phyloP scores from a whole-genome alignment of 1,140 invertebrate species.

The Tetragonula clypearis region DNA sequence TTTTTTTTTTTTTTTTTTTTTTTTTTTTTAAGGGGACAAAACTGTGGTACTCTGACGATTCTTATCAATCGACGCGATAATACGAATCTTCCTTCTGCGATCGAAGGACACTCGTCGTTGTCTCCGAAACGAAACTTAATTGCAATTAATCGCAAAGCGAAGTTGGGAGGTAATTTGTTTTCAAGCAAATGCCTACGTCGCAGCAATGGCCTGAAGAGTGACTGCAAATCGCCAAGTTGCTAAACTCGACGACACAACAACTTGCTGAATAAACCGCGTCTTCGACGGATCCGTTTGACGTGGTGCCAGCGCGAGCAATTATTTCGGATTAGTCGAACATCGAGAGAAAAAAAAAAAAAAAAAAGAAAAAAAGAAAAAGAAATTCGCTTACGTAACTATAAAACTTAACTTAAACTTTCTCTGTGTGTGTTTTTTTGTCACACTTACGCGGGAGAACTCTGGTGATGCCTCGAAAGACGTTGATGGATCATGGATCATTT shows the following conservation, averaged over 20 bases:
- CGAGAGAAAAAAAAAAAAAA: background rate
- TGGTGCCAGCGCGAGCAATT: constrained; percentile 4
- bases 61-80: no score
- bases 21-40: constrained; percentile 7
- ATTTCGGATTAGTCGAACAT: constrained; percentile 25
- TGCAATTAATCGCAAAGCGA: background rate
- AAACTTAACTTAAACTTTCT: background rate
- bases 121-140: no score
- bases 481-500: background rate
- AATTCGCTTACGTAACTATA: background rate
- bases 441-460: background rate
- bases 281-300: constrained; percentile 18
- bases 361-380: background rate
- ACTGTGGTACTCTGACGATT: constrained; percentile 46
- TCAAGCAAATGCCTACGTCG: no score
- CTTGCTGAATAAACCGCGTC: constrained; percentile 7
- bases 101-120: no score
- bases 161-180: background rate
- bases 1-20: background rate
- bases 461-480: background rate
- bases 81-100: no score
- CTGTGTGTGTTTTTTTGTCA: background rate
- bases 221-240: background rate
- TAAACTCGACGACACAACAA: background rate
- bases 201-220: background rate